Conservation (phyloP, 2,888 invertebrate genomes). For the Caenorhabditis doughertyi region DNA sequence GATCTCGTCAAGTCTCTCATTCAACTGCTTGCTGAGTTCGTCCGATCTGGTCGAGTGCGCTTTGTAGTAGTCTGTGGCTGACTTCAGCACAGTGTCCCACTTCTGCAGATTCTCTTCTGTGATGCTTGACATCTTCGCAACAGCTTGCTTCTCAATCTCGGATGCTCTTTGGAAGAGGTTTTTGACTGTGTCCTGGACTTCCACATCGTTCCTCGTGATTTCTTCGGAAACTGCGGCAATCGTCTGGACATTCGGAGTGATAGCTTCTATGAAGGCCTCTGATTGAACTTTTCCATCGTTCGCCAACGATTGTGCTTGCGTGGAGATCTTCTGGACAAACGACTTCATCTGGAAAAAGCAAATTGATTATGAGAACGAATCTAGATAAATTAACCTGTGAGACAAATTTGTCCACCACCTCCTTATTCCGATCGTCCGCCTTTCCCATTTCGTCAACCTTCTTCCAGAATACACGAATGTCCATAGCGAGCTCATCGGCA, state of each 20-base stretch:
- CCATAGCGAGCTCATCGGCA: conserved; percentile 45
- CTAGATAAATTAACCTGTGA: conserved; percentile 1
- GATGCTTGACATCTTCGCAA: neutral
- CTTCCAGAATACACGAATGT: conserved; percentile 49
- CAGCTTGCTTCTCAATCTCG: conserved; percentile 6
- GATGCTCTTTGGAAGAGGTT: neutral
- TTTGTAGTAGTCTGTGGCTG: conserved; percentile 7
- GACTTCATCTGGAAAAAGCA: conserved; percentile 21
- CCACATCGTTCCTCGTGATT: neutral
- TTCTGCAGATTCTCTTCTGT: neutral
- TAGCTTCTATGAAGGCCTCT: neutral
- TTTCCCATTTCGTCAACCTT: conserved; percentile 62
- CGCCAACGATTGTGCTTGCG: neutral
- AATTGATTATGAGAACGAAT: neutral
- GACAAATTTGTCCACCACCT: neutral
- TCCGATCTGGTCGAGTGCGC: neutral
- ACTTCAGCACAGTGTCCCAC: conserved; percentile 12
- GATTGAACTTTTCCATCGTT: neutral
- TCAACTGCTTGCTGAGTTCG: conserved; percentile 3
- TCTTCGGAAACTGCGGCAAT: neutral
- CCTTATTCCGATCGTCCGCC: conserved; percentile 36
- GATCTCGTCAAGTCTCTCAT: conserved; percentile 12
- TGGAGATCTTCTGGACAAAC: conserved; percentile 9
- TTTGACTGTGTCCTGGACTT: neutral
- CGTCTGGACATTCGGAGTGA: neutral